Evolutionary conservation across 2,888 invertebrate species (phyloP), one percentile per base, ranked within the genome.

Genomic region (Carpatolechia fugitivella): DNA sequence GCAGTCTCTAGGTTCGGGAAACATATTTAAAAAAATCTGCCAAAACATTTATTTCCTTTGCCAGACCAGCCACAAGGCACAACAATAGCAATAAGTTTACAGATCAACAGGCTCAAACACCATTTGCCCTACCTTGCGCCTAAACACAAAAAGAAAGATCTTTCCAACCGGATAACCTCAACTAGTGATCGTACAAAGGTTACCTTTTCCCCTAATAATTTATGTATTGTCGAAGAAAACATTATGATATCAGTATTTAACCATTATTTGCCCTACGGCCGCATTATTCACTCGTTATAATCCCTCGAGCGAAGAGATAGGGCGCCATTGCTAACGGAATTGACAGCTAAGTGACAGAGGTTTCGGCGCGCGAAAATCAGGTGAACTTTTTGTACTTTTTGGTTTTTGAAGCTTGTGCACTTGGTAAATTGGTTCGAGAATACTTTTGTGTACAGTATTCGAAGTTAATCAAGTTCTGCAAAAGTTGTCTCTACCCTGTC

Each of bases 251-350:
- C 65, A 78, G 82, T 87, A 86, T 87, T 87, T 86, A 87, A 82
- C 81, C 80, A 44, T 44, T 18, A 44, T 50, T 36, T 24, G 13
- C 76, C 72, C 63, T 56, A 61, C 65, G 64, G 24, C 68, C 72
- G 72, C 82, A 84, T 89, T 88, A 87, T 85, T 89, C 87, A 87
- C 87, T 84, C 82, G 86, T 89, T 87, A 87, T 88, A 89, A 87
- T 85, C 85, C 84, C 71, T 76, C 74, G 74, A 81, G 80, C 85
- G 85, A 74, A 66, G 66, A 69, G 87, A 87, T 88, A 88, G 85
- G 74, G 79, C 77, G 68, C 69, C 74, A 69, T 79, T 79, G 80
- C 73, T 70, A 16, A 69, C 65, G 81, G 82, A 79, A 85, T 82
- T 78, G 80, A 79, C 79, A 76, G 69, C 66, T 75, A 63, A 72